A percentile compares a stretch with the other conserved stretches of the same genome.
Conservation (phyloP, 2,888 invertebrate genomes). For the Athrips mouffetella region DNA sequence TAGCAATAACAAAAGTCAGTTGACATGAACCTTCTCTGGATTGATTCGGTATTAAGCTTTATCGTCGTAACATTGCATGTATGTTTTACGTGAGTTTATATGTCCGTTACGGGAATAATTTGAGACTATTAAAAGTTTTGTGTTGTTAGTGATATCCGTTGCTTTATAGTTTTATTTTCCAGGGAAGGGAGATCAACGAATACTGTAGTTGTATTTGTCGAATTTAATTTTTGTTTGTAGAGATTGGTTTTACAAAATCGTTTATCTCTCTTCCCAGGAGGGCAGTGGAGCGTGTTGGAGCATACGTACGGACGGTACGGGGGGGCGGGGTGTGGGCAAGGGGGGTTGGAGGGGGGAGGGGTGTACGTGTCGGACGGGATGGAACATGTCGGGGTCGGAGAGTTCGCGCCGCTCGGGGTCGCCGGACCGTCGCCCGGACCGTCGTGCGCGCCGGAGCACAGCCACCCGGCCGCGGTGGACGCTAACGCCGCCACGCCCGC, state of each 20-base stretch:
- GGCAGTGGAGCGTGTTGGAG: constrained; percentile 92
- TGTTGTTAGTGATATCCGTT: no score
- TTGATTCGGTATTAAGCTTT: no score
- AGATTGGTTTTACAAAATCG: constrained; percentile 57
- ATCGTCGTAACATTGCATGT: no score
- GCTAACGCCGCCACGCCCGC: constrained; percentile 36
- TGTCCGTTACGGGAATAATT: no score
- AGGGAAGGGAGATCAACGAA: constrained; percentile 78
- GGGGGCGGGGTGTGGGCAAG: constrained; percentile 80
- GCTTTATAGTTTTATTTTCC: constrained; percentile 45
- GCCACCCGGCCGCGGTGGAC: background rate
- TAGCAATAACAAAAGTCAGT: no score
- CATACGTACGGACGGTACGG: constrained; percentile 87
- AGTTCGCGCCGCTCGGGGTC: constrained; percentile 57
- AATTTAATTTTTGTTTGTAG: constrained; percentile 31
- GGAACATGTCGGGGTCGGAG: constrained; percentile 49
- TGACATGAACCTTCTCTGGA: no score
- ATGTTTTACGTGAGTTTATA: no score
- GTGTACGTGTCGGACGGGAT: constrained; percentile 76
- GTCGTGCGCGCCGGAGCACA: constrained; percentile 55
- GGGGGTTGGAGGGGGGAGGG: constrained; percentile 74
- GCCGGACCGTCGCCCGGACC: constrained; percentile 63
- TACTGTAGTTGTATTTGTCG: constrained; percentile 24
- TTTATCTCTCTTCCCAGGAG: constrained; percentile 85
- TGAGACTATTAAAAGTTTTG: no score